Evolutionary conservation across 2,888 invertebrate genomes (phyloP), one percentile per base, ranked within the genome.

Genomic region (Capitulum mitella): DNA sequence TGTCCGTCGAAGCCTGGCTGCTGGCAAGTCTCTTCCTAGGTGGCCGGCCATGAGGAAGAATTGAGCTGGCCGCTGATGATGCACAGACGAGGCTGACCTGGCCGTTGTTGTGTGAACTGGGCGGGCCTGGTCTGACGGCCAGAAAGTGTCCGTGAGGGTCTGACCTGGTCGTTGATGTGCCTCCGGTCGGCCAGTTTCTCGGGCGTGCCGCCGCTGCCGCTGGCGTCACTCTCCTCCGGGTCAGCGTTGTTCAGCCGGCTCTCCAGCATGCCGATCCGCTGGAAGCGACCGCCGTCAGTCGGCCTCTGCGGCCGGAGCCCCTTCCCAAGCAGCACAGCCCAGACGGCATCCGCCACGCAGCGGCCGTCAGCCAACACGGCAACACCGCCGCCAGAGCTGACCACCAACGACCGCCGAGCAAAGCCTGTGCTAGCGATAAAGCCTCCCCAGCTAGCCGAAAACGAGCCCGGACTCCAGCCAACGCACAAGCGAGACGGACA

Each of bases 211-310:
- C 12, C 16, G 32, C 22, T 48, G 12, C n/a, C 51, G 8, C 48
- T 26, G 19, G 6, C 16, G 10, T 19, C 19, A 1, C 16, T 12
- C 5, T 48, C 6, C 48, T 51, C 48, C 54, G n/a, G 29, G 6
- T 40, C 58, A 54, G 32, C 87, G 75, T 86, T 82, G 32, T 78
- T 83, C n/a, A 61, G 48, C 3, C 70, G 22, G 46, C 48, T 79
- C 74, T 78, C 64, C n/a, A 58, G 80, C 76, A 82, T 83, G 16
- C 83, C 84, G 70, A 86, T 80, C 77, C 84, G 81, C 48, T 84
- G 83, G 80, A 85, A 85, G 84, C 80, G 61, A n/a, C 43, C 43
- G 43, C 43, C 6, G 12, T 8, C 43, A 12, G 43, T 43, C 43
- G 12, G n/a, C n/a, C n/a, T n/a, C n/a, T n/a, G n/a, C n/a, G n/a